Percentiles rank a stretch among this genome's conserved stretches.
These are phyloP conservation scores for Myrmecophaga tridactyla DNA, from an alignment of 2,113 vertebrate species.

Conservation along the genomic window DNA sequence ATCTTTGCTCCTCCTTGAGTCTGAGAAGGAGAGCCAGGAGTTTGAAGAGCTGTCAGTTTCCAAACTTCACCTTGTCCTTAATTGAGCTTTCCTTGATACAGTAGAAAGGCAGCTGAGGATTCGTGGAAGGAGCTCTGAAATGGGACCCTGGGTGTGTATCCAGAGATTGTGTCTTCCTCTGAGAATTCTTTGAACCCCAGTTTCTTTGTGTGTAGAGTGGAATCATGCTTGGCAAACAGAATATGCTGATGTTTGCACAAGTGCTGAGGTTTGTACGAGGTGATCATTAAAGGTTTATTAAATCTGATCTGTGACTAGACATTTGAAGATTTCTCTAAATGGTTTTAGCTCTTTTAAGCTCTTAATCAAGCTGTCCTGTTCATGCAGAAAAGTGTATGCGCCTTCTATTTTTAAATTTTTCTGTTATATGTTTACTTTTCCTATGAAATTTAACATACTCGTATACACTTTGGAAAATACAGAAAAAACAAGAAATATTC, in stretches of 20 bases:
- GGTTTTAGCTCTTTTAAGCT: not conserved
- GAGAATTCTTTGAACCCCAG: not conserved
- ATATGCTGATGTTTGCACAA: not conserved
- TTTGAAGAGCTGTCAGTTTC: not conserved
- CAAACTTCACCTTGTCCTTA: fast-evolving
- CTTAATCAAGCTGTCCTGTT: not conserved
- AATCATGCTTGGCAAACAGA: not conserved
- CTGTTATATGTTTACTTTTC: not conserved
- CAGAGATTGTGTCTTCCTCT: not conserved
- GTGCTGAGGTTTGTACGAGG: not conserved
- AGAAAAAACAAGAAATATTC: not conserved
- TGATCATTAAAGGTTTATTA: not conserved
- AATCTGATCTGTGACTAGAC: not conserved
- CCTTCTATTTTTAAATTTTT: not conserved
- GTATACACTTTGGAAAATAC: not conserved
- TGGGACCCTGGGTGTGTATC: not conserved
- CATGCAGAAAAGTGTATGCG: not conserved
- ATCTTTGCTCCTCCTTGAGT: not conserved
- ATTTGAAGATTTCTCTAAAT: not conserved
- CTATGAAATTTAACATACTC: not conserved
- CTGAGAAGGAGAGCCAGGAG: not conserved
- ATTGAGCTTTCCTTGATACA: not conserved
- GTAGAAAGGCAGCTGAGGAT: not conserved
- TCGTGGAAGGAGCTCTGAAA: fast-evolving
- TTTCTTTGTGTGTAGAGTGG: not conserved